Evolutionary conservation across 2,888 invertebrate species (phyloP).

Genomic region (Cordilura impudica): DNA sequence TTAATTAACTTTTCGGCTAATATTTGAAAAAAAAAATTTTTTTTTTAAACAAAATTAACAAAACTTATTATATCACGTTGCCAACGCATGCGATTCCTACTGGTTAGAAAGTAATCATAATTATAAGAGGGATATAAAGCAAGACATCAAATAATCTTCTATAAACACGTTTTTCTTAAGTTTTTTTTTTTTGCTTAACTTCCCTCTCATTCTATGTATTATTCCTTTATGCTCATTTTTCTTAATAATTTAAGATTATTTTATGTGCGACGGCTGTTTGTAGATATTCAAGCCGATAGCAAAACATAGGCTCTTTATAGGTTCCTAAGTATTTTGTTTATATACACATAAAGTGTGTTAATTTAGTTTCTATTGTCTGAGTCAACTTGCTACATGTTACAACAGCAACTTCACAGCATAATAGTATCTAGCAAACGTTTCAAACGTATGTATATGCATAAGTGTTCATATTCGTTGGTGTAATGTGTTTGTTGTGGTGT

Average conservation of each 20-base stretch:
- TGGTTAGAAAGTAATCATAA: too few species aligned
- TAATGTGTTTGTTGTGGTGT: neutral
- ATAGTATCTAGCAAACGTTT: neutral
- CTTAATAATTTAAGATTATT: constrained; percentile 50
- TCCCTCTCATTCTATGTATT: neutral
- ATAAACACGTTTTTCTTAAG: neutral
- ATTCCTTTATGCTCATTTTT: constrained; percentile 16
- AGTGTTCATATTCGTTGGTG: neutral
- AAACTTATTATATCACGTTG: too few species aligned
- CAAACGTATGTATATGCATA: neutral
- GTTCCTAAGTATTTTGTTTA: constrained; percentile 42
- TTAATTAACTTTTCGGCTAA: too few species aligned
- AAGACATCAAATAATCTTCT: neutral
- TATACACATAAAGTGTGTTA: constrained; percentile 46
- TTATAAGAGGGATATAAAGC: too few species aligned
- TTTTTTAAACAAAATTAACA: too few species aligned
- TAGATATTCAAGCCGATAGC: constrained; percentile 27
- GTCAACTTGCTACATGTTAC: neutral
- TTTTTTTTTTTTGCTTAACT: constrained; percentile 6
- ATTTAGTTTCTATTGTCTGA: constrained; percentile 48
- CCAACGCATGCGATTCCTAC: too few species aligned
- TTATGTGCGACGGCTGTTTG: constrained; percentile 34
- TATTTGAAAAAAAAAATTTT: too few species aligned
- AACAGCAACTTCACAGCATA: neutral
- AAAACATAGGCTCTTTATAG: constrained; percentile 11